These are phyloP conservation scores for Bubo bubo DNA, from an alignment of 2,113 vertebrate species.

Conservation along the genomic window DNA sequence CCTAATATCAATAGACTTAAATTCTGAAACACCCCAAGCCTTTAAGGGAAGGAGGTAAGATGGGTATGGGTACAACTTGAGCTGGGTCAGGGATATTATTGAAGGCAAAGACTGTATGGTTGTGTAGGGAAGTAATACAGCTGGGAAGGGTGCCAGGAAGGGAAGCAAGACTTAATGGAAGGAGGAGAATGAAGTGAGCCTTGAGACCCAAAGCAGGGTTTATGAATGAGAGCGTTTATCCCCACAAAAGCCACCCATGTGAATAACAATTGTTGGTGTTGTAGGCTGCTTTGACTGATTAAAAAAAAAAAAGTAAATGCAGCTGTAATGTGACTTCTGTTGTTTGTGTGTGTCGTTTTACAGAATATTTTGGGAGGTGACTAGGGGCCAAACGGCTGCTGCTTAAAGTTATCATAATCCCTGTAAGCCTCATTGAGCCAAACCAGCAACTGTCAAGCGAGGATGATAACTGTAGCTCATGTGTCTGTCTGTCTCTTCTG, in stretches of 20 bases:
- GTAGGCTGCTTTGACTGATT: not conserved
- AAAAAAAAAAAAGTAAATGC: not conserved
- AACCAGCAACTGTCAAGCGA: slow-evolving; percentile 66
- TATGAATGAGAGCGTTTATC: slow-evolving; percentile 11
- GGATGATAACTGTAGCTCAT: slow-evolving; percentile 34
- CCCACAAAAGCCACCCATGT: not conserved
- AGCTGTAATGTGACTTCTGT: slow-evolving; percentile 56
- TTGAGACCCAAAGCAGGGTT: not conserved
- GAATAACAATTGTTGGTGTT: slow-evolving; percentile 22
- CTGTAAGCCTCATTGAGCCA: slow-evolving; percentile 41
- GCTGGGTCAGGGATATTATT: not conserved
- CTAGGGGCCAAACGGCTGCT: slow-evolving; percentile 21
- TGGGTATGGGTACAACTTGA: not conserved
- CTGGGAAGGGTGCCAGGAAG: not conserved
- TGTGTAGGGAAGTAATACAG: not conserved
- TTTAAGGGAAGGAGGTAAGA: not conserved
- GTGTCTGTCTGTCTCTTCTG: not conserved
- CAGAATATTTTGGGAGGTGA: slow-evolving; percentile 69
- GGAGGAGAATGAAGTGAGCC: not conserved
- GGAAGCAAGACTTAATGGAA: slow-evolving; percentile 8
- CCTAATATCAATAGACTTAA: not conserved
- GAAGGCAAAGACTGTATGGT: not conserved
- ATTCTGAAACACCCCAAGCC: not conserved
- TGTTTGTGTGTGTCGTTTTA: slow-evolving; percentile 56
- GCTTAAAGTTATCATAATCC: slow-evolving; percentile 53